phyloP scores from a whole-genome alignment of 2,797 vertebrate species.

The Allobates femoralis region DNA sequence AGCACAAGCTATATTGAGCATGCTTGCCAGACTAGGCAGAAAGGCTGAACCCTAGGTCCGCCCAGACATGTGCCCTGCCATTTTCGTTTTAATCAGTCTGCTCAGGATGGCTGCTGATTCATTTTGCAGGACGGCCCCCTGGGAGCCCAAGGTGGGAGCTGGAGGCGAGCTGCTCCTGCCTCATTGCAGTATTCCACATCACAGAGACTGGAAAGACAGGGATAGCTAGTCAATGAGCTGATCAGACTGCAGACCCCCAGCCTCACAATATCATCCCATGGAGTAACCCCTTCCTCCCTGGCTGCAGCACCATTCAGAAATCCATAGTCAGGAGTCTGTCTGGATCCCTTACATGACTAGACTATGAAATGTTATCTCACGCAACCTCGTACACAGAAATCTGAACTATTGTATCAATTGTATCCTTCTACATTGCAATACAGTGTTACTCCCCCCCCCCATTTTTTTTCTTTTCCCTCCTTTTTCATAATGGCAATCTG shows the following conservation, averaged over 20 bases:
- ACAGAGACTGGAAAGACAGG: conserved; percentile 67
- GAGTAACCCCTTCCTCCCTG: conserved; percentile 36
- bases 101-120: conserved; percentile 85
- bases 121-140: conserved; percentile 82
- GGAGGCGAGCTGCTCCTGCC: conserved; percentile 74
- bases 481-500: not conserved
- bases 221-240: conserved; percentile 65
- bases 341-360: not conserved
- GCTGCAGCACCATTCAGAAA: not conserved
- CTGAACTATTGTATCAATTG: not conserved
- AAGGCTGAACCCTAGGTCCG: conserved; percentile 77
- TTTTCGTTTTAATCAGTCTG: conserved; percentile 84
- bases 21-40: conserved; percentile 85
- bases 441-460: not conserved
- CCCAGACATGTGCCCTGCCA: conserved; percentile 85
- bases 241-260: conserved; percentile 51
- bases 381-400: not conserved
- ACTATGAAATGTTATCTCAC: not conserved
- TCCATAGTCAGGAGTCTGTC: not conserved
- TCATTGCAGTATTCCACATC: conserved; percentile 73
- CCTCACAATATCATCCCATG: conserved; percentile 48
- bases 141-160: conserved; percentile 79
- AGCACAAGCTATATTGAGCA: conserved; percentile 86
- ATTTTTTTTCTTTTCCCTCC: not conserved
- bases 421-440: not conserved